Conservation (phyloP, 1,140 invertebrate species). For the Tyrophagus putrescentiae region DNA sequence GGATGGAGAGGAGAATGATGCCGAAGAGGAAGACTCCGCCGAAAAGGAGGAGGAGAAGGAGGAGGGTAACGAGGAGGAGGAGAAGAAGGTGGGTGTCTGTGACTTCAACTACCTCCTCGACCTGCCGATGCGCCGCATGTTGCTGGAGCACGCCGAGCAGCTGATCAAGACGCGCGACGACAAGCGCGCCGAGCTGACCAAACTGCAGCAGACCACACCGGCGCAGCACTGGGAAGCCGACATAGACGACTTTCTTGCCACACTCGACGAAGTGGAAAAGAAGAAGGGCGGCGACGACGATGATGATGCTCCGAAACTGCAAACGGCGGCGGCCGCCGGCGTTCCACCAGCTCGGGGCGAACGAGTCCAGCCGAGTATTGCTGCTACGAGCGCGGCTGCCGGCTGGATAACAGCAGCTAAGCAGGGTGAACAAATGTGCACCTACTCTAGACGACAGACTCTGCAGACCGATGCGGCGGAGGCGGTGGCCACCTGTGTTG, state of each 20-base stretch:
- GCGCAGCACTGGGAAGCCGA: slow-evolving; percentile 76
- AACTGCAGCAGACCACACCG: slow-evolving; percentile 47
- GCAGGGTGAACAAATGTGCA: too few relatives aligned
- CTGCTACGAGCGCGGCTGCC: too few relatives aligned
- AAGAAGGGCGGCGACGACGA: slow-evolving; percentile 25
- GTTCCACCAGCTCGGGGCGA: too few relatives aligned
- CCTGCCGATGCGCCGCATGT: slow-evolving; percentile 85
- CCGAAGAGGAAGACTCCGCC: slow-evolving; percentile 32
- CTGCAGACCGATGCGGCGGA: too few relatives aligned
- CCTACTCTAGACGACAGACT: too few relatives aligned
- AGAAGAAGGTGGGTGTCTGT: slow-evolving; percentile 27
- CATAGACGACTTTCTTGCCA: slow-evolving; percentile 55
- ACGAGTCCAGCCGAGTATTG: too few relatives aligned
- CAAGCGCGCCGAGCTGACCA: slow-evolving; percentile 34
- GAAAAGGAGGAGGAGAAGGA: slow-evolving; percentile 28
- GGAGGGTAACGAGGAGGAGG: slow-evolving; percentile 31
- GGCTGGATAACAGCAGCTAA: too few relatives aligned
- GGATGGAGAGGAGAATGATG: slow-evolving; percentile 30
- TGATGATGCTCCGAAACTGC: too few relatives aligned
- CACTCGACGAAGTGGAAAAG: slow-evolving; percentile 35
- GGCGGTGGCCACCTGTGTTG: too few relatives aligned
- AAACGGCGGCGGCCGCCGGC: too few relatives aligned
- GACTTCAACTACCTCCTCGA: slow-evolving; percentile 75
- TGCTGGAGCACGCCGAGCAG: slow-evolving; percentile 82
- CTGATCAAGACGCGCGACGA: slow-evolving; percentile 37